Conservation (phyloP, 2,113 vertebrate genomes). For the Thalassoma bifasciatum region DNA sequence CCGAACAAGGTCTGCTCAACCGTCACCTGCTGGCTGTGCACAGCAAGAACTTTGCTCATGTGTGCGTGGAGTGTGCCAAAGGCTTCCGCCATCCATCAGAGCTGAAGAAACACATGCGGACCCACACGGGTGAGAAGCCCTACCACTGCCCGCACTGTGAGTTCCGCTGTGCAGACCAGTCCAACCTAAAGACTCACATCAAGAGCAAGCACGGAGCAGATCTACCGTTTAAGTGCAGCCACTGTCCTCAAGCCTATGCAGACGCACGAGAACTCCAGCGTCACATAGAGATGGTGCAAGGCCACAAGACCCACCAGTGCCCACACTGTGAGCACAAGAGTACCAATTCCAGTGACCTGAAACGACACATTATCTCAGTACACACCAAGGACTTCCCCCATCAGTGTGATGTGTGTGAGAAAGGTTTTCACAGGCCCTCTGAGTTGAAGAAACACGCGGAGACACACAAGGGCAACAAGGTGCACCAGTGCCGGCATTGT, state of each 20-base stretch:
- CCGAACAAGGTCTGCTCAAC: conserved; percentile 97
- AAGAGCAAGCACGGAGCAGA: conserved; percentile 96
- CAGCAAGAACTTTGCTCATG: conserved; percentile 97
- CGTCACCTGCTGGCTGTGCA: conserved; percentile 96
- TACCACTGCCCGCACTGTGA: conserved; percentile 97
- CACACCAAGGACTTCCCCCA: conserved; percentile 99
- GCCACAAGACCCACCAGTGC: conserved; percentile 98
- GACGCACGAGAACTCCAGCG: conserved; percentile 94
- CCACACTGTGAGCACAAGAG: conserved; percentile 99
- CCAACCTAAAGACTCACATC: conserved; percentile 99
- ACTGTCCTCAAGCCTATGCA: conserved; percentile 95
- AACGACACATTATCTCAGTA: conserved; percentile 97
- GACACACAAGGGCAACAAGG: conserved; percentile 96
- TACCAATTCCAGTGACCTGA: conserved; percentile 99
- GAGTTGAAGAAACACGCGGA: conserved; percentile 98
- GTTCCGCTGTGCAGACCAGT: conserved; percentile 97
- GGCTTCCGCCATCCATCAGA: conserved; percentile 98
- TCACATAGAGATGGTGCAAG: conserved; percentile 95
- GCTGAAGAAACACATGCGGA: conserved; percentile 99
- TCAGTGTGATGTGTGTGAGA: conserved; percentile 98
- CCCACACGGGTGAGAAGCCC: conserved; percentile 98
- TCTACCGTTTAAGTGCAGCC: conserved; percentile 95
- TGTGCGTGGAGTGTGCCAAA: conserved; percentile 98
- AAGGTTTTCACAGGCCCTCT: conserved; percentile 97
- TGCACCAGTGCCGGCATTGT: conserved; percentile 98